phyloP scores from a whole-genome alignment of 2,113 vertebrate genomes.

The Mus spicilegus region DNA sequence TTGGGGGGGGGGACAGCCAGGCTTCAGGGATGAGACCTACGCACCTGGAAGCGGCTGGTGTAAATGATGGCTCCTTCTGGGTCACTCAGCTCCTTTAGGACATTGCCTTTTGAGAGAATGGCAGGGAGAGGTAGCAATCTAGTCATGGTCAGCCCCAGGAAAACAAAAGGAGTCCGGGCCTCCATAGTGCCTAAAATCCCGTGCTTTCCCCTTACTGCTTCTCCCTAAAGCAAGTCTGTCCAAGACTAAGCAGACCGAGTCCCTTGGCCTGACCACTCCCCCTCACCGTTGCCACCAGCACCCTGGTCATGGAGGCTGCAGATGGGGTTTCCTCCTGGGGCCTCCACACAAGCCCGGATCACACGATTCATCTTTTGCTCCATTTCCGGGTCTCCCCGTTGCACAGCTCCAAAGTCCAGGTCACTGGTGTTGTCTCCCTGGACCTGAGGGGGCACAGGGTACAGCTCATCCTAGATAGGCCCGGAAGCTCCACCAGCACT shows the following conservation, averaged over 20 bases:
- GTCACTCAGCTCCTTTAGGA: slow-evolving; percentile 94
- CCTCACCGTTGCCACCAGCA: slow-evolving; percentile 93
- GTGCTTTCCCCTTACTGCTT: not conserved
- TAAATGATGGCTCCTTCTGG: slow-evolving; percentile 93
- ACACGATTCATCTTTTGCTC: slow-evolving; percentile 97
- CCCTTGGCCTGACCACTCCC: not conserved
- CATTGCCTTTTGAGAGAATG: slow-evolving; percentile 88
- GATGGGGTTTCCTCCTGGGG: slow-evolving; percentile 89
- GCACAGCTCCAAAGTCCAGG: slow-evolving; percentile 93
- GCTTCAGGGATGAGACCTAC: not conserved
- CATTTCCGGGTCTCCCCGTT: slow-evolving; percentile 96
- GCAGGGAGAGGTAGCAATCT: not conserved
- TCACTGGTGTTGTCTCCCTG: slow-evolving; percentile 93
- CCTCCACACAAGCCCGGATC: slow-evolving; percentile 93
- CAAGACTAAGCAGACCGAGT: not conserved
- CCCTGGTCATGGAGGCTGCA: slow-evolving; percentile 96
- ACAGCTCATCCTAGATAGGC: not conserved
- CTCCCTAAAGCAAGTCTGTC: not conserved
- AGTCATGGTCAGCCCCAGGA: not conserved
- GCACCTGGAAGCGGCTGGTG: slow-evolving; percentile 92
- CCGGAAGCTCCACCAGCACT: not conserved
- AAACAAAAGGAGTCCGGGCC: not conserved
- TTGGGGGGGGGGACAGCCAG: not conserved
- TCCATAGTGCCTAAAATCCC: not conserved
- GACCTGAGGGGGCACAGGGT: slow-evolving; percentile 82